These are phyloP conservation scores for Natrix natrix DNA, from an alignment of 2,797 vertebrate genomes.

Conservation along the genomic window DNA sequence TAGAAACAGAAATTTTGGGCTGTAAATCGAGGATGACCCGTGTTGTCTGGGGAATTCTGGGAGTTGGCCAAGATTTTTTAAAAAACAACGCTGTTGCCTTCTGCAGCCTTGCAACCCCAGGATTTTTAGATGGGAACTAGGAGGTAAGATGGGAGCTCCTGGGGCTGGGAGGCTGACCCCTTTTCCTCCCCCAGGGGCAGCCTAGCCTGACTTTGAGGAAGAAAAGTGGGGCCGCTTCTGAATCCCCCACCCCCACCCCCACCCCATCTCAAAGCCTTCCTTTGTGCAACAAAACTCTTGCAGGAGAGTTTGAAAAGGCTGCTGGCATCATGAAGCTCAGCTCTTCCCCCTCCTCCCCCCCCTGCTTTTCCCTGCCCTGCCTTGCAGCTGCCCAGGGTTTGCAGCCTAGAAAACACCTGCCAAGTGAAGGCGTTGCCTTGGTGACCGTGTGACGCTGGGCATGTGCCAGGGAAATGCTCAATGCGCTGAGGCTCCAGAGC, in stretches of 20 bases:
- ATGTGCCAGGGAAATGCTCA: not conserved
- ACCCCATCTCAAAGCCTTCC: not conserved
- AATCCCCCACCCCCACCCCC: not conserved
- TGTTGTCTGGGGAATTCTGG: not conserved
- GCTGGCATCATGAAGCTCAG: not conserved
- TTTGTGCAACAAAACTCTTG: not conserved
- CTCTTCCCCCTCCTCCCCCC: rapidly evolving
- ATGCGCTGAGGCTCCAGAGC: not conserved
- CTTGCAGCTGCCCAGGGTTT: not conserved
- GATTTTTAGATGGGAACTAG: not conserved
- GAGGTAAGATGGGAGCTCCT: not conserved
- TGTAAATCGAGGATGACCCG: too few species aligned
- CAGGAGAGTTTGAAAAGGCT: not conserved
- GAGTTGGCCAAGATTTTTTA: not conserved
- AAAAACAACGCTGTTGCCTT: not conserved
- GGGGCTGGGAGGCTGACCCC: not conserved
- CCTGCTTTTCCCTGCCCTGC: not conserved
- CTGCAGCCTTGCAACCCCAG: not conserved
- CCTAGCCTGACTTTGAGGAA: not conserved
- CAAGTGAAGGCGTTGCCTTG: not conserved
- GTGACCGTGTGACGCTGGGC: not conserved
- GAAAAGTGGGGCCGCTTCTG: not conserved
- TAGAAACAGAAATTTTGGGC: not conserved
- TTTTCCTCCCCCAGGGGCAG: not conserved
- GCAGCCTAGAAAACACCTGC: not conserved